phyloP scores from a whole-genome alignment of 2,113 vertebrate species.

The Pan troglodytes region DNA sequence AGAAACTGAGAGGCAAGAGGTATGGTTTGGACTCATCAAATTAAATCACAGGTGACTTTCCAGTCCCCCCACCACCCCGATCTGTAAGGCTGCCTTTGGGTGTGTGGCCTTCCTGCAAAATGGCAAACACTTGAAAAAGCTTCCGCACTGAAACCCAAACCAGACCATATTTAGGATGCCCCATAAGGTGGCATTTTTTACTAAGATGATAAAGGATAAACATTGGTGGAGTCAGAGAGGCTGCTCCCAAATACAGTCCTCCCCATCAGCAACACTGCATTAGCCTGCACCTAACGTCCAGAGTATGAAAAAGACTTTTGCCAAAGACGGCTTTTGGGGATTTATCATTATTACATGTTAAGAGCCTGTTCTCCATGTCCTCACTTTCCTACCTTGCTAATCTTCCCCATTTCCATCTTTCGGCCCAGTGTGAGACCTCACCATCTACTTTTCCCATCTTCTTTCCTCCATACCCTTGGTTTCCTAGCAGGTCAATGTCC shows the following conservation, averaged over 20 bases:
- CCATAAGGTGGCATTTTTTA: not conserved
- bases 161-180: not conserved
- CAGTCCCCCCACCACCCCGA: not conserved
- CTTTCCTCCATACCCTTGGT: not conserved
- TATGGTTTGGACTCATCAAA: not conserved
- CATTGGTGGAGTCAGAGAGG: not conserved
- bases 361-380: not conserved
- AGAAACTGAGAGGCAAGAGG: not conserved
- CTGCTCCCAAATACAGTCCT: not conserved
- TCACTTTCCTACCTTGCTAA: not conserved
- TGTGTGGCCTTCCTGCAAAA: not conserved
- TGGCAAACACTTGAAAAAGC: not conserved
- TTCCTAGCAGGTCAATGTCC: not conserved
- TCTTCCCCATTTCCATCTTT: not conserved
- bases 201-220: not conserved
- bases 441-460: not conserved
- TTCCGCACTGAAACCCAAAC: not conserved
- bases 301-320: not conserved
- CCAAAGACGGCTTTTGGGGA: not conserved
- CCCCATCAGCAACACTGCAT: not conserved
- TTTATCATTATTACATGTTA: not conserved
- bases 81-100: not conserved
- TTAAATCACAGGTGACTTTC: not conserved
- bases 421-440: not conserved
- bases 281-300: not conserved